Conservation (phyloP, 1,140 invertebrate genomes). For the Stegodyphus mimosarum region DNA sequence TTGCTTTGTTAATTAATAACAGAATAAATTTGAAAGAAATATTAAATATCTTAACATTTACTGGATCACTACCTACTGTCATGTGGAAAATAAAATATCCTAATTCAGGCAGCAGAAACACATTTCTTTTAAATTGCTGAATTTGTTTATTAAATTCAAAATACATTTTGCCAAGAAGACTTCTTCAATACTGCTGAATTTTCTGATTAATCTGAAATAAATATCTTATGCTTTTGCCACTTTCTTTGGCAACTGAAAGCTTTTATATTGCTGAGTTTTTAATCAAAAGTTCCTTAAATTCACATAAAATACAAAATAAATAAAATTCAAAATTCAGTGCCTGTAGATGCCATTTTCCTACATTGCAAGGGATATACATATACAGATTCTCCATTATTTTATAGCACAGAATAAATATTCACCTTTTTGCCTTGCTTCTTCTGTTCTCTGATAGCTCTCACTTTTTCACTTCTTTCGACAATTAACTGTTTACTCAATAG, state of each 20-base stretch:
- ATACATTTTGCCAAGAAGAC: too few species aligned
- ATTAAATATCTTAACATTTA: too few species aligned
- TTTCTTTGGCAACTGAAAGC: not conserved
- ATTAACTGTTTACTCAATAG: conserved; percentile 85
- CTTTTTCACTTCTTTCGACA: conserved; percentile 87
- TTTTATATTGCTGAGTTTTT: not conserved
- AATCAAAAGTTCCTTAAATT: not conserved
- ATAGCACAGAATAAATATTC: conserved; percentile 35
- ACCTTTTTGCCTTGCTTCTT: conserved; percentile 93
- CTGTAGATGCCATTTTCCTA: not conserved
- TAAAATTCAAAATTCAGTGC: not conserved
- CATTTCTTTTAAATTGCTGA: too few species aligned
- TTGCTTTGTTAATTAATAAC: too few species aligned
- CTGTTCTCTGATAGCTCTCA: conserved; percentile 87
- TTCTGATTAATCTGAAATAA: too few species aligned
- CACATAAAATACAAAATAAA: not conserved
- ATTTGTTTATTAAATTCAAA: too few species aligned
- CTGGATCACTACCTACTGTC: too few species aligned
- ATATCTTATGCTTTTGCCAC: not conserved
- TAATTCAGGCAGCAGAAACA: too few species aligned
- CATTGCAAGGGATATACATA: not conserved
- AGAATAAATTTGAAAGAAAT: too few species aligned
- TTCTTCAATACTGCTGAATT: not conserved
- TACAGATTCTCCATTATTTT: not conserved
- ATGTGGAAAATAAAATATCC: too few species aligned